Percentiles rank a stretch among this genome's conserved stretches.
Evolutionary conservation across 2,888 invertebrate species (phyloP).

Genomic region (Dicyrtomina minuta): DNA sequence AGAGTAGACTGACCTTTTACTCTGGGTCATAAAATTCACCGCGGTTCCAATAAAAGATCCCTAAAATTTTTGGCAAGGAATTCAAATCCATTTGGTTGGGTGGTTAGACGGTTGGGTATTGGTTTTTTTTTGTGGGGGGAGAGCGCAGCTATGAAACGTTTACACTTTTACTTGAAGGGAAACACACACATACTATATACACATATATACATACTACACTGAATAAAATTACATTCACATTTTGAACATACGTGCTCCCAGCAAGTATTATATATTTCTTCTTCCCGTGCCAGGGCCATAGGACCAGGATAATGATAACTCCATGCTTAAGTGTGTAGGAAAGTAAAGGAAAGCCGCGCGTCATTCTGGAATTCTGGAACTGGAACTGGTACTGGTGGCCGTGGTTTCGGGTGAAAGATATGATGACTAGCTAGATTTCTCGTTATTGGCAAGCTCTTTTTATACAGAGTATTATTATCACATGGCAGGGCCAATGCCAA

Average conservation of each 20-base stretch:
- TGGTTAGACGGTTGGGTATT: neutral
- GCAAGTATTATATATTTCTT: no score
- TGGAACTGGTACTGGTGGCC: no score
- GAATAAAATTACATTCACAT: slow-evolving; percentile 30
- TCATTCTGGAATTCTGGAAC: no score
- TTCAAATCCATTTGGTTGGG: slow-evolving; percentile 21
- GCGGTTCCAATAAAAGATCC: slow-evolving; percentile 17
- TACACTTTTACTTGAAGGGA: no score
- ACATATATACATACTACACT: no score
- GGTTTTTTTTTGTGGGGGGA: neutral
- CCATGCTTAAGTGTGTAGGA: neutral
- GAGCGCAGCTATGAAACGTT: no score
- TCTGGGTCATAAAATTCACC: slow-evolving; percentile 24
- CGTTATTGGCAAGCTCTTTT: slow-evolving; percentile 15
- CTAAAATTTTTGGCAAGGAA: slow-evolving; percentile 29
- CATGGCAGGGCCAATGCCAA: no score
- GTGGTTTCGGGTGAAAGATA: neutral
- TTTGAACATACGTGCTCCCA: neutral
- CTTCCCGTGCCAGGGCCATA: no score
- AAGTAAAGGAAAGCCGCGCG: neutral
- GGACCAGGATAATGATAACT: neutral
- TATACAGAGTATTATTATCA: neutral
- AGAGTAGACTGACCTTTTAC: slow-evolving; percentile 18
- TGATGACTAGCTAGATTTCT: neutral
- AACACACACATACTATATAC: no score